Evolutionary conservation across 2,797 vertebrate species (phyloP), one percentile per base, ranked within the genome.

Genomic region (Sebastes diploproa): DNA sequence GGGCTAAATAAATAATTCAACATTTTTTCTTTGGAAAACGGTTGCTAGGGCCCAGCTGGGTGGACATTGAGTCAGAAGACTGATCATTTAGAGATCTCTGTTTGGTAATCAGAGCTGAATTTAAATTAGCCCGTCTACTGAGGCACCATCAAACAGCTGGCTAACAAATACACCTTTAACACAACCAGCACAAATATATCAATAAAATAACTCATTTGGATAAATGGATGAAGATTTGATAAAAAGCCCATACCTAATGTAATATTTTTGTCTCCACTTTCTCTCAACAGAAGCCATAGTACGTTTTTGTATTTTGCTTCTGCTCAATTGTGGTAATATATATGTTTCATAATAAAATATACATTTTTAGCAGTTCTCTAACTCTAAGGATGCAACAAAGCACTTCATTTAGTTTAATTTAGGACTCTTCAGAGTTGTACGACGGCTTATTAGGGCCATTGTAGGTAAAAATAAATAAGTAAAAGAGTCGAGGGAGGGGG

Each of bases 1-100:
- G 4, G 16, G 42, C 18, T 29, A 30, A 59, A 92, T 92, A 78
- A 89, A 93, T 94, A 86, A 93, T 93, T 92, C 75, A 92, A 72
- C 58, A 54, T 83, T 60, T 84, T 85, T 88, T 52, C 84, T 88
- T 86, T 76, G 73, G 16, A 81, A 84, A 85, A 72, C 69, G 42
- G 69, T 72, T 75, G 73, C 54, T 38, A 64, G 42, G 69, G 20
- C 58, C 46, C 68, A 42, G 68, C 29, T 58, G 25, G 12, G 34
- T 64, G 42, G 30, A 75, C 64, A 61, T 0, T 29, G 61, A 74
- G n/a, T 75, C 58, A 29, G 36, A 52, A 32, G 8, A 65, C 50
- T 11, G 22, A 46, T 70, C 0, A 73, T 52, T 74, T 29, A 56
- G 11, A 82, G 61, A 70, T 50, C 30, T 74, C 6, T 58, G 23